Evolutionary conservation across 35 echinoderm and acorn worm genomes (phyloP), one percentile per base, ranked within the genome.

Genomic region (Amphiura filiformis): DNA sequence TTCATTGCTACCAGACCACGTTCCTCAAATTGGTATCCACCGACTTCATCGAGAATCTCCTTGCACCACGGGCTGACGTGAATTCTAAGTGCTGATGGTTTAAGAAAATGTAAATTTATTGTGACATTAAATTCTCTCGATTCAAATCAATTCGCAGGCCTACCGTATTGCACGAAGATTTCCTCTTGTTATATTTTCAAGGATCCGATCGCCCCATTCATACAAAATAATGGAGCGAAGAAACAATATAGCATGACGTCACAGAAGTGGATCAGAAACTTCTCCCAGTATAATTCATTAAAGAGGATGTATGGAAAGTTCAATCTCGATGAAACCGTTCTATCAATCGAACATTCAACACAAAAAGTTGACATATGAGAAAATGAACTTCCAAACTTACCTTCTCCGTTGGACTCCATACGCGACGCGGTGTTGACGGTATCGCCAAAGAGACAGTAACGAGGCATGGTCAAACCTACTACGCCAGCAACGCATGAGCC

Each of bases 361-460:
- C 41, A 17, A 47, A 47, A 47, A 9, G 5, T 47, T 47, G 5
- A 4, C 4, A 9, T 47, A 47, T 4, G 41, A 9, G 41, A 4
- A 47, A 4, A 47, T 4, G 41, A 47, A 4, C 41, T 47, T 41
- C n/a, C n/a, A n/a, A n/a, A 90, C 95, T 91, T 56, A 97, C 95
- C 70, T 28, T 94, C 88, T 35, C 94, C 94, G 75, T 97, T 97
- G 22, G 94, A 97, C 39, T 97, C 94, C 94, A 96, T 96, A 36
- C 94, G 87, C 17, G 94, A 96, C 7, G 94, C 86, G 0, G 94
- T 96, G 88, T 97, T 97, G 18, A 97, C 94, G 13, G 95, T 97
- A 56, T 97, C 95, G 2, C 95, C 95, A 86, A 97, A 97, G 5
- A 97, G 92, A 91, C 95, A 97, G 56, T 97, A 97, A 18, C 95